Evolutionary conservation across 1,140 invertebrate genomes (phyloP), one percentile per base, ranked within the genome.

Genomic region (Scaptomyza pallida): DNA sequence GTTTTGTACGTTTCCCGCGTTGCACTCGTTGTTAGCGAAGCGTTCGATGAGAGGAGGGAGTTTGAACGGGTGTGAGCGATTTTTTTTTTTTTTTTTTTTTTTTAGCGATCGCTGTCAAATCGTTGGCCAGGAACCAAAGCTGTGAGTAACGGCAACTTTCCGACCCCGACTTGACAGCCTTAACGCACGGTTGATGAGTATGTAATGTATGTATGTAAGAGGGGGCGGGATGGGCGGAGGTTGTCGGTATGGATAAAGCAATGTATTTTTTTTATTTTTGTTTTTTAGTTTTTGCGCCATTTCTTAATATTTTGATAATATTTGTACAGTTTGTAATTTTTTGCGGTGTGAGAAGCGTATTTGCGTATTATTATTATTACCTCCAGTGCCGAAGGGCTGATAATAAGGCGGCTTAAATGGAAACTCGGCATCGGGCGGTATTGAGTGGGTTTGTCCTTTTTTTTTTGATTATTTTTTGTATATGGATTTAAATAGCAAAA

Each of bases 381-480:
- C 89, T 91, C 92, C 92, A 91, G 92, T 91, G 89, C 92, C 92
- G 76, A 92, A 92, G 64, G 91, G 89, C 78, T 92, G 89, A 89
- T 92, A 92, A 89, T 83, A 89, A 67, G 91, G 92, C 72, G 93
- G 92, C 86, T 92, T 91, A 91, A 89, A 93, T 75, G 92, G 92
- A 73, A 92, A 92, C 65, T 74, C 78, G 81, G 91, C 91, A 78
- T 90, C 79, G 52, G 92, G 90, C 90, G 92, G 91, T 85, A 93
- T 92, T 79, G 94, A 94, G 91, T 94, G 94, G 78, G 93, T 90
- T 92, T 94, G 93, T 93, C 94, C 94, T 94, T 93, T 89, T 79
- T 68, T 71, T 74, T 69, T 75, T 72, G 59, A 50, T 55, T 72
- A 74, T 60, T 78, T 47, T 74, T 47, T 54, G 9, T 26, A 94